These are phyloP conservation scores for Sipha flava DNA, from an alignment of 1,140 invertebrate genomes.

Conservation along the genomic window DNA sequence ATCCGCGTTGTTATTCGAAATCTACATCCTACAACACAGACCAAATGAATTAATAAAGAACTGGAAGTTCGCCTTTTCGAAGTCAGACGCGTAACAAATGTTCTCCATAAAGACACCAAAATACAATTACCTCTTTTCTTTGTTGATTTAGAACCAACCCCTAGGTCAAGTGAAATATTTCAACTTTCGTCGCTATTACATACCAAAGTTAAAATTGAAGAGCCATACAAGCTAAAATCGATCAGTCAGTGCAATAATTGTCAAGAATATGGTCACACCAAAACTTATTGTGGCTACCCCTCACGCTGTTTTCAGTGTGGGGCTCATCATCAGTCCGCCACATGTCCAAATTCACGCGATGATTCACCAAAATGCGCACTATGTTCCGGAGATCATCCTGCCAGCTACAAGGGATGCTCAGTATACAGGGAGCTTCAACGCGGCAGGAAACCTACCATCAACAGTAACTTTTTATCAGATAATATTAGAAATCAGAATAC, in stretches of 20 bases:
- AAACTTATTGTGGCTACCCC: background rate
- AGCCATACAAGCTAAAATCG: background rate
- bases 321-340: background rate
- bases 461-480: background rate
- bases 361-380: background rate
- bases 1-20: background rate
- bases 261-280: background rate
- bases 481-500: background rate
- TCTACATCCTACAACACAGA: background rate
- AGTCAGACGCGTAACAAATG: too few relatives aligned
- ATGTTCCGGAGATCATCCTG: background rate
- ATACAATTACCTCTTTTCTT: too few relatives aligned
- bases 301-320: background rate
- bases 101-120: too few relatives aligned
- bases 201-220: background rate
- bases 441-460: background rate
- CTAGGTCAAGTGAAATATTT: too few relatives aligned
- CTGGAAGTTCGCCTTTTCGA: too few relatives aligned
- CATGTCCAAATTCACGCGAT: background rate
- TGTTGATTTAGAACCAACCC: too few relatives aligned
- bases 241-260: background rate
- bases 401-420: background rate
- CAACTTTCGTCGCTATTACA: background rate
- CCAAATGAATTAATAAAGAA: background rate
- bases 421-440: conserved; percentile 37